Base-by-base conservation (phyloP, 2,113 vertebrate genomes). In the Megaptera novaeangliae region DNA sequence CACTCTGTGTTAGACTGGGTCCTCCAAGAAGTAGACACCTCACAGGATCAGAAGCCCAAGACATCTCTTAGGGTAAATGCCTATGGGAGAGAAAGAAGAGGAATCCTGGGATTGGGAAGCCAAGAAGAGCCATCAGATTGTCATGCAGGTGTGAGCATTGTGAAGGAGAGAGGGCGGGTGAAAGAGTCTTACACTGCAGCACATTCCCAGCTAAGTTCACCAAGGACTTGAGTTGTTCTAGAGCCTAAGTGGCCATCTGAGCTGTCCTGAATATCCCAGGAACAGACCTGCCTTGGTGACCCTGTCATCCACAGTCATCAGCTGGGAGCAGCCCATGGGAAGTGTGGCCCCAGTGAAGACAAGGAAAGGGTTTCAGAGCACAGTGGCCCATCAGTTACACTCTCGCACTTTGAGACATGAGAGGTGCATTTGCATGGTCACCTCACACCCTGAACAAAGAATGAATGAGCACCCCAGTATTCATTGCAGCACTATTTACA, bases 341-440 rank as follows among this genome's bases (percentile, higher is more conserved):
- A 15, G 61, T 39, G 20, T 0, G 17, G 17, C 12, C 25, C 5
- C 57, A 44, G 1, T 1, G 2, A 14, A 49, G 44, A 20, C n/a
- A 49, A 66, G 36, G 41, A 31, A 74, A 90, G 11, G 31, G 13
- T 64, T 61, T 91, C 63, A 29, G 44, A 17, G 25, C 46, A 39
- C 2, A 17, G 61, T 4, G 21, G 4, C 52, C 63, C 41, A 20
- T 49, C 15, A 41, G 0, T 57, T 41, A 2, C 34, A 23, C 8
- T 57, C 18, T 77, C 46, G 61, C 55, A 34, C 1, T 15, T 31
- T 46, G 34, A 81, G 61, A 61, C 8, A 11, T 2, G 14, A 34
- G 15, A 21, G 52, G 44, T 21, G 9, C 14, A 31, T 57, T n/a
- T 68, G 12, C 74, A 11, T 8, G 78, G 29, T 18, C 9, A 17